Conservation (phyloP, 2,113 vertebrate species). For the Cnemophilus loriae region DNA sequence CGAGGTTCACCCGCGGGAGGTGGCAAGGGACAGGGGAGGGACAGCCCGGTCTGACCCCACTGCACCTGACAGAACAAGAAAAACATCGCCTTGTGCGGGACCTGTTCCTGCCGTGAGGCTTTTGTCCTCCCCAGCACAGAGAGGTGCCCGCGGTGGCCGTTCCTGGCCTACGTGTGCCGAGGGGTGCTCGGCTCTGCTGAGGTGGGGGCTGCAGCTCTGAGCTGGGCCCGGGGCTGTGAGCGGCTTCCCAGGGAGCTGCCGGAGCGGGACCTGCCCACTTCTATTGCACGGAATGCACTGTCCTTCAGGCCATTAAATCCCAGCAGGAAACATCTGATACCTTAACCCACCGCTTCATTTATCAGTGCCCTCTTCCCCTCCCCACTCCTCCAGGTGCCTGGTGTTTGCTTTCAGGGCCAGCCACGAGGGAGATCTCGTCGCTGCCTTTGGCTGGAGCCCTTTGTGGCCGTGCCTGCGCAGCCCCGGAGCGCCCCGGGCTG, state of each 20-base stretch:
- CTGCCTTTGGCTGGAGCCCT: background rate
- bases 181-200: background rate
- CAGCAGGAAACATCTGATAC: background rate
- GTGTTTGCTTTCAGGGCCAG: background rate
- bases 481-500: background rate
- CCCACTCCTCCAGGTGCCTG: background rate
- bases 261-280: too few species aligned
- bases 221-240: fast-evolving
- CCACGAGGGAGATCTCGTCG: background rate
- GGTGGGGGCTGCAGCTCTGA: fast-evolving
- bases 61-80: too few species aligned
- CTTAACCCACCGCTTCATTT: background rate
- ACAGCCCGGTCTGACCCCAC: fast-evolving
- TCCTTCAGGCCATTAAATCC: background rate
- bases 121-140: background rate
- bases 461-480: background rate
- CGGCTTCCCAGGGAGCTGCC: background rate
- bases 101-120: fast-evolving
- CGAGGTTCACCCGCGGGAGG: background rate
- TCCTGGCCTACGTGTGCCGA: fast-evolving
- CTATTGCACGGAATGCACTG: fast-evolving
- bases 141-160: fast-evolving
- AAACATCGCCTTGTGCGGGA: background rate
- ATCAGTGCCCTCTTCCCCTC: background rate
- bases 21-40: background rate